Evolutionary conservation across 2,797 vertebrate genomes (phyloP), one percentile per base, ranked within the genome.

Genomic region (Sarcoramphus papa): DNA sequence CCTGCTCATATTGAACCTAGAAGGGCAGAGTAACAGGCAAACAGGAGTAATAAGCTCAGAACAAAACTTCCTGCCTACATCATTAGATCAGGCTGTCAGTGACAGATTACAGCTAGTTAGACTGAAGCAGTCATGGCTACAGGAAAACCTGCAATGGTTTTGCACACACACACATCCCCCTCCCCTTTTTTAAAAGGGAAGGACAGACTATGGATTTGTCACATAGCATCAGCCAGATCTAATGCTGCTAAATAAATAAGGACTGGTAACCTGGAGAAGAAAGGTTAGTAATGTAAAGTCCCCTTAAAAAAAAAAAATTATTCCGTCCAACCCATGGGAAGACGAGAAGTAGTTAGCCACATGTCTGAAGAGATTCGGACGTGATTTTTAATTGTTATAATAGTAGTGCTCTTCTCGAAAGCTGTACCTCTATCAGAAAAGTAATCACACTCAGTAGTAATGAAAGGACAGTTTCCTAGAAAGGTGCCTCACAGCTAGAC

Each of bases 341-440:
- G 57, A 70, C 10, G 24, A 62, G 54, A 51, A 33, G 7, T 22
- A 45, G 28, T 40, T 64, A 45, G 43, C 9, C 9, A 65, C 6
- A 15, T 2, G 0, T 30, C 28, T n/a, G 8, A 51, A 78, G 17
- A 43, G 5, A 78, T 51, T 30, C 4, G 0, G 33, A 59, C 0
- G 0, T 9, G 17, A 45, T 43, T 72, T 64, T 50, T 63, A 76
- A 28, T 43, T 51, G 17, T 28, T 85, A 8, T 16, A 64, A 9
- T 5, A 77, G 31, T 12, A 70, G 17, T 21, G 21, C 20, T 84
- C 51, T 65, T 72, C 43, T 40, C 51, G 6, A 3, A 77, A 77
- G 37, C 37, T 30, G 23, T 15, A 25, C 43, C 8, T 40, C 43
- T n/a, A 57, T n/a, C 53, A 59, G 50, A 77, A 45, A 57, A 72